A percentile compares a stretch with the other conserved stretches of the same genome.
These are phyloP conservation scores for Andricus curvator DNA, from an alignment of 2,888 invertebrate genomes.

Conservation along the genomic window DNA sequence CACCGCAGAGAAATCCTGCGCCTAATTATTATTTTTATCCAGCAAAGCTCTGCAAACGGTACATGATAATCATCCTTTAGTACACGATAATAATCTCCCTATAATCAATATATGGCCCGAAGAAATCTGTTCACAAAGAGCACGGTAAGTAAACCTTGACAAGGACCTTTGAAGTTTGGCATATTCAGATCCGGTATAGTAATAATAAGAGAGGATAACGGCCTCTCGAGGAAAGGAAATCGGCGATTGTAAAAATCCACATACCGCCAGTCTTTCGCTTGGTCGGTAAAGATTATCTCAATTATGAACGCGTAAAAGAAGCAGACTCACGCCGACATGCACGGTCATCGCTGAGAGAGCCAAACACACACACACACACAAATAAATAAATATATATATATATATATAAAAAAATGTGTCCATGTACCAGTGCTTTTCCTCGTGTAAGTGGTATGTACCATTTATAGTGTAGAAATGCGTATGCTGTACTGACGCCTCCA, in stretches of 20 bases:
- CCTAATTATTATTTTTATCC: conserved; percentile 34
- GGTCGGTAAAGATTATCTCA: conserved; percentile 72
- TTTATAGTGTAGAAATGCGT: background rate
- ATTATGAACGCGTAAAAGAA: conserved; percentile 74
- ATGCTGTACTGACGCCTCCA: conserved; percentile 62
- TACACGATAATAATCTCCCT: conserved; percentile 43
- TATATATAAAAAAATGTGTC: conserved; percentile 38
- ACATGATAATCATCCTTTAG: conserved; percentile 47
- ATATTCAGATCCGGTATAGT: conserved; percentile 51
- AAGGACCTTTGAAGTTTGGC: conserved; percentile 42
- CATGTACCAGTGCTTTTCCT: background rate
- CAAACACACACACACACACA: conserved; percentile 50
- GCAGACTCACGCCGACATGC: conserved; percentile 70
- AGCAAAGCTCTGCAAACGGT: conserved; percentile 47
- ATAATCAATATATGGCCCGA: conserved; percentile 18
- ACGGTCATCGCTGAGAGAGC: conserved; percentile 67
- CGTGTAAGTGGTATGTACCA: background rate
- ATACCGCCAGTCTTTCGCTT: conserved; percentile 66
- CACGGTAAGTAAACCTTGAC: conserved; percentile 3
- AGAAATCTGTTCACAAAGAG: conserved; percentile 28
- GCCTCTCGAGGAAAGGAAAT: conserved; percentile 63
- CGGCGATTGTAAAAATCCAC: conserved; percentile 70
- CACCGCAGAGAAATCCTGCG: conserved; percentile 1
- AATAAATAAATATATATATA: conserved; percentile 48
- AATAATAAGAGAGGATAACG: conserved; percentile 60